Evolutionary conservation across 2,113 vertebrate genomes (phyloP), one percentile per base, ranked within the genome.

Genomic region (Thinocorus orbignyianus): DNA sequence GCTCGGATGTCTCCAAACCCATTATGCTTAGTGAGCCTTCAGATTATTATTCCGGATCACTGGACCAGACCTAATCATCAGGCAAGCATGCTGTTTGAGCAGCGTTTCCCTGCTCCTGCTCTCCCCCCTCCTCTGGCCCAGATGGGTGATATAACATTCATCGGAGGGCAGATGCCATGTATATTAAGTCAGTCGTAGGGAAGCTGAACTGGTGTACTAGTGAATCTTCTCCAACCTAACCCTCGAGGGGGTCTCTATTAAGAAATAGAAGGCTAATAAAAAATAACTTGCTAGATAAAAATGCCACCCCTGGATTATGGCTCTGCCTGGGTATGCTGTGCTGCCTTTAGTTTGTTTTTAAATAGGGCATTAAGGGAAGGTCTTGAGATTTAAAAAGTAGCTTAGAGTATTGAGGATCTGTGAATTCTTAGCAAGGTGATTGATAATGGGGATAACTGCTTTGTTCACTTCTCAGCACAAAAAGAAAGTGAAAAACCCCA

Each of bases 241-340:
- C 93, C 97, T 96, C 66, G 2, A 95, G 94, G 95, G 95, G 88
- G 79, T 97, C 86, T 68, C 95, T 94, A 51, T 93, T 97, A 97
- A 96, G 88, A 95, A 97, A 93, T 82, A 91, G 94, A 72, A 89
- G 76, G 92, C 78, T 95, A 93, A 97, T 97, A 95, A 96, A 97
- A 97, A 93, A 93, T 77, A 93, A 78, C 39, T 91, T 64, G 57
- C 92, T 84, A 92, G 97, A 95, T 98, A 92, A 97, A 98, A 97
- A 95, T 54, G 92, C 96, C 88, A 7, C 81, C 79, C 79, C 81
- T 92, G 94, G 92, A 71, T 79, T 82, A 48, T 28, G 49, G 39
- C 81, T 90, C 88, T 83, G 94, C 79, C 94, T 90, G 81, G 86
- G 35, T 31, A 4, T 81, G 95, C 92, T 88, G 91, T 4, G 26